Evolutionary conservation across 2,888 invertebrate species (phyloP), one percentile per base, ranked within the genome.

Genomic region (Aricia artaxerxes): DNA sequence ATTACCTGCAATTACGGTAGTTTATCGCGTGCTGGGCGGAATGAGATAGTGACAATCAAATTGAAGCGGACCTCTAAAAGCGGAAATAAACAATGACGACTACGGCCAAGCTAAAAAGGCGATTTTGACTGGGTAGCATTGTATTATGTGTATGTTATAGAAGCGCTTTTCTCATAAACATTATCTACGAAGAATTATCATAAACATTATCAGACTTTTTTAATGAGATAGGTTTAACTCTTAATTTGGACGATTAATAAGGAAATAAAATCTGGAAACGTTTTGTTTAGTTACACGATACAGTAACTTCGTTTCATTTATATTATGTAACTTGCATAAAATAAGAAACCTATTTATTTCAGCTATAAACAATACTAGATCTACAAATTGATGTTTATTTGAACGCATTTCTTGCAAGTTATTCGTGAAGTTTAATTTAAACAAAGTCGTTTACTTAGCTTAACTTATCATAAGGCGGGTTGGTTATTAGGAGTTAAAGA

Each of bases 401-500:
- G 6, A 60, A n/a, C 4, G 6, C 60, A n/a, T 60, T 60, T 16
- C 60, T 61, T 4, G 31, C 64, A 64, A 64, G 9, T 24, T 1
- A 64, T 24, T 64, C 3, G 11, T 31, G 11, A 64, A 64, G 64
- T 64, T 64, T 2, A 31, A 64, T 64, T 6, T 61, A 61, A 64
- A 64, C 31, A 64, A 64, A 64, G n/a, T n/a, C 61, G 61, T 61
- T 61, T 49, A 49, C 49, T 49, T 49, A 49, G 61, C 61, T 31
- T 64, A 64, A 64, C 24, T 64, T 64, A 64, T 64, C 24, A 31
- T 64, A 64, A 64, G 5, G 16, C 16, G 31, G 24, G 61, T 64
- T 64, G 64, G 64, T 64, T 64, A 64, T 64, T 64, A 64, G 31
- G 64, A 64, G 64, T 31, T 64, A 64, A 64, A 64, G 64, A 64